Percentiles rank a stretch among this genome's conserved stretches.
phyloP scores from a whole-genome alignment of 2,888 invertebrate species.

The Ophraella communa region DNA sequence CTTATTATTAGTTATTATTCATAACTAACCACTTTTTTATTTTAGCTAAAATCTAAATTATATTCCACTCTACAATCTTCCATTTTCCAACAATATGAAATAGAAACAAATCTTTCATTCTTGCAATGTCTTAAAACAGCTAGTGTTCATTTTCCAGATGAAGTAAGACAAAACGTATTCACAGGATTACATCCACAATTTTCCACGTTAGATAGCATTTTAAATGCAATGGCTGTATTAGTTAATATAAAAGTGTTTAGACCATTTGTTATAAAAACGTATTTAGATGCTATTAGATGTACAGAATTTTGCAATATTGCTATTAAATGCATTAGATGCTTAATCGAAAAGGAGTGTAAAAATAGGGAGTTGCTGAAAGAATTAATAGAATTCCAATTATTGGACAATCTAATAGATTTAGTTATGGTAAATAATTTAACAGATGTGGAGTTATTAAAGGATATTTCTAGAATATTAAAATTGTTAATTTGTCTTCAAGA shows the following conservation, averaged over 20 bases:
- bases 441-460: background rate
- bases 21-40: too few relatives aligned
- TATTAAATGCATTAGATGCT: slow-evolving; percentile 8
- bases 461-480: slow-evolving; percentile 59
- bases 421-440: background rate
- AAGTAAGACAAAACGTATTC: slow-evolving; percentile 18
- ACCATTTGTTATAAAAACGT: slow-evolving; percentile 10
- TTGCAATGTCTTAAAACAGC: slow-evolving; percentile 16
- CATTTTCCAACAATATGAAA: background rate
- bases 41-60: slow-evolving; percentile 12
- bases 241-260: slow-evolving; percentile 6
- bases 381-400: slow-evolving; percentile 20
- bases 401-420: slow-evolving; percentile 22
- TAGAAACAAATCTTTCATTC: background rate
- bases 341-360: slow-evolving; percentile 9
- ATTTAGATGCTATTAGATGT: slow-evolving; percentile 10
- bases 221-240: slow-evolving; percentile 7
- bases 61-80: slow-evolving; percentile 12
- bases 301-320: background rate
- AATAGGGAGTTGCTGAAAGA: background rate
- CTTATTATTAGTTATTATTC: too few relatives aligned
- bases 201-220: background rate
- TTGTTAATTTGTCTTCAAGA: slow-evolving; percentile 59
- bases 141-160: slow-evolving; percentile 14
- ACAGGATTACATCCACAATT: background rate